These are phyloP conservation scores for Pantelozetes paolii DNA, from an alignment of 2,888 invertebrate species.

Conservation along the genomic window DNA sequence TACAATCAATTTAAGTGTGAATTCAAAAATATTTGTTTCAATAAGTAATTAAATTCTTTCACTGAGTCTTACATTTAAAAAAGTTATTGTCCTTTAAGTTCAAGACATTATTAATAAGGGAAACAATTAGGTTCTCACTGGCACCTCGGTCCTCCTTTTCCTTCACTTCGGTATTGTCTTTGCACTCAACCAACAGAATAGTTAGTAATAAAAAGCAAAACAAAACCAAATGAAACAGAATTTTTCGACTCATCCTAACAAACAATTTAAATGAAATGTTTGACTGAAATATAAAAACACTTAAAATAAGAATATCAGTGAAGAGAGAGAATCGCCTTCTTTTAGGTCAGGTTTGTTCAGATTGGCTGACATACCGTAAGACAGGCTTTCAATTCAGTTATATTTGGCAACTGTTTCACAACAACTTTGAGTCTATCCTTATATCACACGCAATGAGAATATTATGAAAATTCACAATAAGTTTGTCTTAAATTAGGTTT, in stretches of 20 bases:
- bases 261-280: constrained; percentile 15
- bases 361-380: constrained; percentile 34
- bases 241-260: constrained; percentile 16
- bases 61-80: constrained; percentile 19
- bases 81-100: constrained; percentile 16
- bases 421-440: constrained; percentile 29
- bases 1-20: background rate
- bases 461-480: background rate
- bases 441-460: background rate
- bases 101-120: constrained; percentile 9
- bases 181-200: constrained; percentile 4
- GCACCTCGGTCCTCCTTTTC: background rate
- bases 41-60: no score
- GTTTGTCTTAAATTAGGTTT: no score
- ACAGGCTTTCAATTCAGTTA: constrained; percentile 7
- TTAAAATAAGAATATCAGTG: constrained; percentile 22
- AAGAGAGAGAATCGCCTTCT: constrained; percentile 29
- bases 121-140: background rate
- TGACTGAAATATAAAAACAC: background rate
- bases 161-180: background rate
- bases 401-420: constrained; percentile 15
- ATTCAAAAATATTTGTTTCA: no score
- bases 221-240: background rate
- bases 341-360: constrained; percentile 23
- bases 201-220: constrained; percentile 19